These are phyloP conservation scores for Rosalia funebris DNA, from an alignment of 2,888 invertebrate species.

Conservation along the genomic window DNA sequence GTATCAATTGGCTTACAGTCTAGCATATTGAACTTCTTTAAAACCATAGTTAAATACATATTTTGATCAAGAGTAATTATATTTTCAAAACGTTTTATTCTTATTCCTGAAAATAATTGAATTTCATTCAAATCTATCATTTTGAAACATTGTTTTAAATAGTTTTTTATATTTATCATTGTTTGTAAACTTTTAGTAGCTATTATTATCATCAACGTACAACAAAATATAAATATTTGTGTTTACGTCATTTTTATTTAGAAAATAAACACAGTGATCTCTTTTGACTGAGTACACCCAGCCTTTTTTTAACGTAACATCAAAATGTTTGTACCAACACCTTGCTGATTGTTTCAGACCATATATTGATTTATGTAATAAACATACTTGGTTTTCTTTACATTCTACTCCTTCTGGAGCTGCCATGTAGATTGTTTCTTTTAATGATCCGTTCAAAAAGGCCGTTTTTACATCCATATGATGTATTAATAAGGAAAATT, in stretches of 20 bases:
- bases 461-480: background rate
- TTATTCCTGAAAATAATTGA: slow-evolving; percentile 29
- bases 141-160: background rate
- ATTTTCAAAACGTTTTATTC: slow-evolving; percentile 30
- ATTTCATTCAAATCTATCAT: background rate
- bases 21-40: slow-evolving; percentile 47
- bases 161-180: slow-evolving; percentile 3
- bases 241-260: background rate
- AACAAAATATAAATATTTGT: slow-evolving; percentile 15
- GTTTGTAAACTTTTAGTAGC: background rate
- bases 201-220: slow-evolving; percentile 12
- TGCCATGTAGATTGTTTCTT: background rate
- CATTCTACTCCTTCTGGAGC: background rate
- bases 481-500: background rate
- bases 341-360: background rate
- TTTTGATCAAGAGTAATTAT: slow-evolving; percentile 31
- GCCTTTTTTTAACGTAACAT: slow-evolving; percentile 12
- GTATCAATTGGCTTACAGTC: slow-evolving; percentile 1
- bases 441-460: background rate
- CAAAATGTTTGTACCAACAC: slow-evolving; percentile 23
- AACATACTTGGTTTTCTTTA: background rate
- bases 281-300: slow-evolving; percentile 11
- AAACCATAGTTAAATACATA: slow-evolving; percentile 40
- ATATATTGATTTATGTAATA: background rate
- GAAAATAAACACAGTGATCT: slow-evolving; percentile 14